Conservation (phyloP, 2,888 invertebrate species). For the Cenopis cana region DNA sequence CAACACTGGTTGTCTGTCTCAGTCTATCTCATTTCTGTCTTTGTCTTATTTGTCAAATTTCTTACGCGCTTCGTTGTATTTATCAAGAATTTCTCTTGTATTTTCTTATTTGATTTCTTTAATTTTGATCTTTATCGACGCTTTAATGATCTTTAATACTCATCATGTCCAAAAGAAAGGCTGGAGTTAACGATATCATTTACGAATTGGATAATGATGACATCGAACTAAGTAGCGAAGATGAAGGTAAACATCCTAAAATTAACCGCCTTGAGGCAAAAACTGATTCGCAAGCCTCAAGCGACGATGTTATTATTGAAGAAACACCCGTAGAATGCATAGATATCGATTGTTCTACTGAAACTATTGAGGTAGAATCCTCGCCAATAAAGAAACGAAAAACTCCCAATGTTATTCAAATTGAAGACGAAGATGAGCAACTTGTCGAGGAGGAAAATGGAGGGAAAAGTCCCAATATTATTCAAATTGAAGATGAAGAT, state of each 20-base stretch:
- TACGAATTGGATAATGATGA: constrained; percentile 82
- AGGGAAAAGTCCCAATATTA: constrained; percentile 67
- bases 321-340: constrained; percentile 55
- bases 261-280: constrained; percentile 59
- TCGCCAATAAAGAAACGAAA: constrained; percentile 56
- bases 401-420: constrained; percentile 52
- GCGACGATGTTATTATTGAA: constrained; percentile 50
- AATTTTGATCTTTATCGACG: constrained; percentile 33
- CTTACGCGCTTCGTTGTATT: constrained; percentile 38
- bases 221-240: constrained; percentile 75
- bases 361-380: constrained; percentile 51
- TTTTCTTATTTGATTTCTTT: constrained; percentile 33
- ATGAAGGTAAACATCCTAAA: constrained; percentile 73
- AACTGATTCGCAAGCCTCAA: constrained; percentile 47
- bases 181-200: constrained; percentile 77
- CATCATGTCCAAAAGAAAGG: constrained; percentile 77
- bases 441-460: constrained; percentile 63
- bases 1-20: too few relatives aligned
- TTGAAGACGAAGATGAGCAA: constrained; percentile 49
- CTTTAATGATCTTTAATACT: constrained; percentile 38
- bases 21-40: too few relatives aligned
- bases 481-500: constrained; percentile 49
- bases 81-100: constrained; percentile 15
- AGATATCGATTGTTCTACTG: constrained; percentile 55
- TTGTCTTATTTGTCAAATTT: constrained; percentile 24